phyloP scores from a whole-genome alignment of 2,888 invertebrate species.

The Hypercompe scribonia region DNA sequence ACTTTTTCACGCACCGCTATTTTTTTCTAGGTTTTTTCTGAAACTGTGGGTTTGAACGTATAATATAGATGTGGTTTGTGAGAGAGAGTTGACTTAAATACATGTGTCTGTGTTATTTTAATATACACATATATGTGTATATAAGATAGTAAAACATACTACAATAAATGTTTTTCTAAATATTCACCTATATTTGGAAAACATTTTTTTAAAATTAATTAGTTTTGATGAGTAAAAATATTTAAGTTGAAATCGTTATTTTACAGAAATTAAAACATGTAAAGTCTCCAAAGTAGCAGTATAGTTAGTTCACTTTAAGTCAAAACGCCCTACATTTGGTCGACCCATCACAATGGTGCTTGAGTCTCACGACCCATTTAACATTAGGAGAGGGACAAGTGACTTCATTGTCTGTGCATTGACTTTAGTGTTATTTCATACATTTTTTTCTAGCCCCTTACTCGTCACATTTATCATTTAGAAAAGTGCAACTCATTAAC shows the following conservation, averaged over 20 bases:
- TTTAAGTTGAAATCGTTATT: too few species aligned
- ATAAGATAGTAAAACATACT: too few species aligned
- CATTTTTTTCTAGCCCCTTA: constrained; percentile 52
- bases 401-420: constrained; percentile 72
- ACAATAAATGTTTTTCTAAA: not conserved
- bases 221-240: too few species aligned
- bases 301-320: constrained; percentile 8
- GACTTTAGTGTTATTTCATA: constrained; percentile 67
- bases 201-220: too few species aligned
- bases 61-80: too few species aligned
- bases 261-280: not conserved
- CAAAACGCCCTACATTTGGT: constrained; percentile 63
- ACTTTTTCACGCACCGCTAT: too few species aligned
- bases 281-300: not conserved
- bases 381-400: constrained; percentile 72
- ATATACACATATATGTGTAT: too few species aligned
- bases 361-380: constrained; percentile 74
- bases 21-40: too few species aligned
- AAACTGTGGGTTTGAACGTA: too few species aligned
- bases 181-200: not conserved
- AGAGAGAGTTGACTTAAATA: too few species aligned
- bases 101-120: too few species aligned
- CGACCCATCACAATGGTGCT: constrained; percentile 55
- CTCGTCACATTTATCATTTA: constrained; percentile 69
- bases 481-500: constrained; percentile 71